Evolutionary conservation across 2,888 invertebrate genomes (phyloP).

Genomic region (Bugula neritina): DNA sequence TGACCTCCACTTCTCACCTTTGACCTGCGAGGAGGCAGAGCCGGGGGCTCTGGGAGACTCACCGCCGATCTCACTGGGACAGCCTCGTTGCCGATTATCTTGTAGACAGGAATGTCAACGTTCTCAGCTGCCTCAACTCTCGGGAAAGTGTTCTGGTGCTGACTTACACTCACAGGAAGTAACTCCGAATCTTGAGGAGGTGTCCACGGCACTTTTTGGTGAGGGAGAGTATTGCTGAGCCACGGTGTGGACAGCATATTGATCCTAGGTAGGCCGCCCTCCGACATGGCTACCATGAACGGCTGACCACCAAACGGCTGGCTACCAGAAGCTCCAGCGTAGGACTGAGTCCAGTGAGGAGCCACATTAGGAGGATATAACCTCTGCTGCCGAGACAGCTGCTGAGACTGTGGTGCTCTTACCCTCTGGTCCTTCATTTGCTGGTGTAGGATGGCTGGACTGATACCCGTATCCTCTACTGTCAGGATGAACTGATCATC

Average conservation of each 20-base stretch:
- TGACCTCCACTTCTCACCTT: neutral
- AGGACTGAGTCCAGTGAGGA: neutral
- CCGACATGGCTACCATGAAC: conserved; percentile 18
- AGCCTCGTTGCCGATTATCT: neutral
- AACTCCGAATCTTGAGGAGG: neutral
- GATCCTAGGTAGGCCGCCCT: conserved; percentile 17
- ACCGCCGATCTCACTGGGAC: neutral
- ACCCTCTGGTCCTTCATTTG: neutral
- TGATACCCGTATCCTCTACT: conserved; percentile 8
- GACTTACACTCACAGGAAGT: neutral
- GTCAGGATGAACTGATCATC: conserved; percentile 20
- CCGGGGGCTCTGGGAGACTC: neutral
- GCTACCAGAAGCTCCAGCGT: neutral
- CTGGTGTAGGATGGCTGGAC: neutral
- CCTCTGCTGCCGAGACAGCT: neutral
- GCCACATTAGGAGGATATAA: too few relatives aligned
- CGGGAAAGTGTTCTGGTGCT: neutral
- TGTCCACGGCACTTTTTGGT: neutral
- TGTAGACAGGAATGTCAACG: conserved; percentile 7
- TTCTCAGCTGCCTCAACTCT: too few relatives aligned
- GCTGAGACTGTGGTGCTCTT: neutral
- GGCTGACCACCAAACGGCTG: neutral
- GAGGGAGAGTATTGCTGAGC: conserved; percentile 6
- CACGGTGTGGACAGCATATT: conserved; percentile 22
- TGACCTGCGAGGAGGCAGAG: neutral